These are phyloP conservation scores for Rhyacophila evoluta DNA, from an alignment of 2,888 invertebrate genomes.

Conservation along the genomic window DNA sequence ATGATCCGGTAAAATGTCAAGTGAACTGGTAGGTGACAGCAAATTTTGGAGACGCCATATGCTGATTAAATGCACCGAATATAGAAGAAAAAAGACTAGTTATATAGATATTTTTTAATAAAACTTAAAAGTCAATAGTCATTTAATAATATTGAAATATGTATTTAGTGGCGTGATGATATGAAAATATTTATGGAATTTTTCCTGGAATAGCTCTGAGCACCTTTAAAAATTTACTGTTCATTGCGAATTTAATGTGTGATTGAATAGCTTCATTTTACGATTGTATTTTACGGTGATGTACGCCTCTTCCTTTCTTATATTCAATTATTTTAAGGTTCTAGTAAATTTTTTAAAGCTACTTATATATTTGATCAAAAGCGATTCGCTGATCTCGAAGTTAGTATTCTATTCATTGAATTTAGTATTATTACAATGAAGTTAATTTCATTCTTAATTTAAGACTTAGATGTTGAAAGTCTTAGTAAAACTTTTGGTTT, in stretches of 20 bases:
- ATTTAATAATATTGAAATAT: too few relatives aligned
- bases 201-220: not conserved
- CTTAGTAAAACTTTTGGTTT: too few relatives aligned
- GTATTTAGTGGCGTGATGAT: not conserved
- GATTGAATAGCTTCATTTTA: constrained; percentile 5
- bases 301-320: not conserved
- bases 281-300: constrained; percentile 15
- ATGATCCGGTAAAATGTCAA: too few relatives aligned
- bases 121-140: too few relatives aligned
- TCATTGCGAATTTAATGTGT: constrained; percentile 9
- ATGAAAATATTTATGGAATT: constrained; percentile 11
- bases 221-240: constrained; percentile 6
- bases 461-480: too few relatives aligned
- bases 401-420: not conserved
- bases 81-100: too few relatives aligned
- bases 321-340: constrained; percentile 18
- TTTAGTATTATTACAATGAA: not conserved
- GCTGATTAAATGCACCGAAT: too few relatives aligned
- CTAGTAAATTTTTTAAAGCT: not conserved
- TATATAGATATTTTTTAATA: too few relatives aligned
- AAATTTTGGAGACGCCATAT: too few relatives aligned
- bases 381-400: not conserved
- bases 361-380: not conserved
- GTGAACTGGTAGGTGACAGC: too few relatives aligned
- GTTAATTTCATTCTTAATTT: too few relatives aligned